Evolutionary conservation across 2,113 vertebrate species (phyloP).

Genomic region (Ornithorhynchus anatinus): DNA sequence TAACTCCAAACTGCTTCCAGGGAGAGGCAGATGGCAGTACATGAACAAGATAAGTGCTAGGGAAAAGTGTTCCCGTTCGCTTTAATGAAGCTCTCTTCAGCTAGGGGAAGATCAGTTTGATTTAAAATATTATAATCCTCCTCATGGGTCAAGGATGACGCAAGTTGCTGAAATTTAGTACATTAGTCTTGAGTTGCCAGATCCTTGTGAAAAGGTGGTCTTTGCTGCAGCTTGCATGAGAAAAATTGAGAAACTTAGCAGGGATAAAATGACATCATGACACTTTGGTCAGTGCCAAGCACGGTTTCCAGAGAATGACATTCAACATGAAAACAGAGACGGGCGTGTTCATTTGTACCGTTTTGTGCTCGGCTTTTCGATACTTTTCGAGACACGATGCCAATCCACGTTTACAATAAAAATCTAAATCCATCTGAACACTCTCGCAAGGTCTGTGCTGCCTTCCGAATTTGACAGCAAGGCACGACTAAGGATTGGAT

Average conservation of each 20-base stretch:
- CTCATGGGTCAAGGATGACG: neutral
- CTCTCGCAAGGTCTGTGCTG: too few relatives aligned
- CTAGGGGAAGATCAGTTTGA: neutral
- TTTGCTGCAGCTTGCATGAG: neutral
- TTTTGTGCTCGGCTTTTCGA: rapidly evolving
- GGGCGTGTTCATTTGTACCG: neutral
- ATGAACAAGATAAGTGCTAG: neutral
- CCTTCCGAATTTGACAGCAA: too few relatives aligned
- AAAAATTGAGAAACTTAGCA: neutral
- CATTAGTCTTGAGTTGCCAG: neutral
- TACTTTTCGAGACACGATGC: too few relatives aligned
- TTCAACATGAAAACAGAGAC: too few relatives aligned
- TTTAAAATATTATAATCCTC: conserved; percentile 1
- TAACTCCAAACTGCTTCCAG: too few relatives aligned
- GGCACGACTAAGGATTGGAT: too few relatives aligned
- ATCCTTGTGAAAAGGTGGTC: neutral
- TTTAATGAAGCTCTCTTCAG: neutral
- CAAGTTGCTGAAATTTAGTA: neutral
- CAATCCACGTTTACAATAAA: too few relatives aligned
- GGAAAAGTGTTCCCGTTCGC: too few relatives aligned
- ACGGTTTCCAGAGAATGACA: neutral
- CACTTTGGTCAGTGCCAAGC: neutral
- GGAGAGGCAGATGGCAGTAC: neutral
- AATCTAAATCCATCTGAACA: too few relatives aligned
- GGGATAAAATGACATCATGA: neutral